A percentile compares a stretch with the other conserved stretches of the same genome.
Evolutionary conservation across 2,888 invertebrate species (phyloP).

Genomic region (Volucella zonaria): DNA sequence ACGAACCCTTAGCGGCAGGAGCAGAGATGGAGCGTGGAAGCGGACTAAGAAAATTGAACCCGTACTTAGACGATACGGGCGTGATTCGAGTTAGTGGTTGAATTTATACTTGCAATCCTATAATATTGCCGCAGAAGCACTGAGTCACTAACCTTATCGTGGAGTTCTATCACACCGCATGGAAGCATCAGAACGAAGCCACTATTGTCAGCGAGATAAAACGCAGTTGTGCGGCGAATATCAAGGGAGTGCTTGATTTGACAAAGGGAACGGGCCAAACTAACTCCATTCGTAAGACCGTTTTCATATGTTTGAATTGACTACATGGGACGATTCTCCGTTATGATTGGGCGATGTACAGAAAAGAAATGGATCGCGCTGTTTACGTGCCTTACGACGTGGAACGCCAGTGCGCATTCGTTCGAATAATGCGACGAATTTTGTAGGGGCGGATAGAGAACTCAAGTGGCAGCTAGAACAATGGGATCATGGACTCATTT

Average conservation of each 20-base stretch:
- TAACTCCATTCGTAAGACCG: conserved; percentile 43
- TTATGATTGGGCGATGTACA: too few relatives aligned
- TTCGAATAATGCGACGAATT: neutral
- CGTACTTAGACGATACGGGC: too few relatives aligned
- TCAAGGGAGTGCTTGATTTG: conserved; percentile 10
- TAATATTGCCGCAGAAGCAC: conserved; percentile 11
- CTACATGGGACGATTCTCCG: conserved; percentile 35
- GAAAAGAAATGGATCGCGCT: too few relatives aligned
- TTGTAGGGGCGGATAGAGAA: conserved; percentile 36
- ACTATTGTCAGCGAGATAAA: conserved; percentile 6
- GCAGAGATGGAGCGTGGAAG: too few relatives aligned
- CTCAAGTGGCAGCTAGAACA: neutral
- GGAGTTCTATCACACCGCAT: neutral
- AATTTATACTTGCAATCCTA: neutral
- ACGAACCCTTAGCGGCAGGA: too few relatives aligned
- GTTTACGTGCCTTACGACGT: neutral
- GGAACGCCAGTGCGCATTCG: conserved; percentile 31
- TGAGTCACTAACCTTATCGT: neutral
- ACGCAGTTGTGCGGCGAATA: conserved; percentile 1
- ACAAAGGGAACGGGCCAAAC: conserved; percentile 5
- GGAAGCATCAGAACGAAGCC: conserved; percentile 16
- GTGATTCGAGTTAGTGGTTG: conserved; percentile 1
- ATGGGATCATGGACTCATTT: neutral
- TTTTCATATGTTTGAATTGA: conserved; percentile 64
- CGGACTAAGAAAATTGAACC: conserved; percentile 15